phyloP scores from a whole-genome alignment of 30 jellyfish, hydroid and myxozoan genomes.

The Hydractinia echinata region DNA sequence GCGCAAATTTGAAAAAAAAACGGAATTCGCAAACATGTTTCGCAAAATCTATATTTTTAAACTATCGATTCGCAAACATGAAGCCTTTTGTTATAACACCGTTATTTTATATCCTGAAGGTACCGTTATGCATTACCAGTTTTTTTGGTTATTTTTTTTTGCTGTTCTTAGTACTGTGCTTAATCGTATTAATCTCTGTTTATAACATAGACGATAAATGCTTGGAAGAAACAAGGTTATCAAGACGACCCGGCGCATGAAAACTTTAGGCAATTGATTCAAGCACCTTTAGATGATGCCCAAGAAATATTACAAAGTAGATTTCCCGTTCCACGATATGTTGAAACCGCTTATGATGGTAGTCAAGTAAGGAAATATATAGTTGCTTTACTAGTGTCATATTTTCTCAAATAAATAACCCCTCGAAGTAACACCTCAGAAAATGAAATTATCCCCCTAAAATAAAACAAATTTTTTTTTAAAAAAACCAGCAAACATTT shows the following conservation, averaged over 20 bases:
- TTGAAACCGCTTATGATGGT: conserved; percentile 82
- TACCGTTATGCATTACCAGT: neutral
- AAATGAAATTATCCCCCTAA: no score
- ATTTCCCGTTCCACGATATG: conserved; percentile 98
- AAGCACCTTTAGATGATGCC: conserved; percentile 97
- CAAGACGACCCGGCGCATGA: conserved; percentile 98
- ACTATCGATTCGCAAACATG: no score
- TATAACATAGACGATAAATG: conserved; percentile 59
- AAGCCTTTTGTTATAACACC: no score
- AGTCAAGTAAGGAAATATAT: conserved; percentile 71
- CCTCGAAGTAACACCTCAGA: no score
- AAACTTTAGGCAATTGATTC: conserved; percentile 80
- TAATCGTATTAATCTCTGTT: neutral
- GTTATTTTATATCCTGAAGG: neutral
- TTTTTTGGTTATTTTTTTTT: neutral
- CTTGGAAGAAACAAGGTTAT: conserved; percentile 85
- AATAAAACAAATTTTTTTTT: no score
- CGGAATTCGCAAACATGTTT: no score
- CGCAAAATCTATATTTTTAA: no score
- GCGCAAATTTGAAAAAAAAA: no score
- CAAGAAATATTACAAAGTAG: conserved; percentile 83
- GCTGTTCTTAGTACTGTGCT: no score
- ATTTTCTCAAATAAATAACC: no score
- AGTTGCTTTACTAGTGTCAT: neutral
- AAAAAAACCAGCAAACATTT: no score